A percentile compares a stretch with the other conserved stretches of the same genome.
These are phyloP conservation scores for Agriopis leucophaearia DNA, from an alignment of 2,888 invertebrate species.

Conservation along the genomic window DNA sequence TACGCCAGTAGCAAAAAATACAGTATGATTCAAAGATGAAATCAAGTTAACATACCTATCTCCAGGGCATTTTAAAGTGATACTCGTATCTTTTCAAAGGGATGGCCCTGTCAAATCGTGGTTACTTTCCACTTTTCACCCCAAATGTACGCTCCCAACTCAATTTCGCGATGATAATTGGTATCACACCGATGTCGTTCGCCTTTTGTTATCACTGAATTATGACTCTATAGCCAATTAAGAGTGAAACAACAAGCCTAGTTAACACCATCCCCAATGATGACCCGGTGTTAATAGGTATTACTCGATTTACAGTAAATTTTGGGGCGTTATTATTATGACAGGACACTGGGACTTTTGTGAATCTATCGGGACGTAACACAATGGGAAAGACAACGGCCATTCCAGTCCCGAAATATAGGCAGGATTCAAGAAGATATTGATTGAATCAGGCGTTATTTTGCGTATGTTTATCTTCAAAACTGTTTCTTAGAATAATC, in stretches of 20 bases:
- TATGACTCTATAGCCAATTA: constrained; percentile 75
- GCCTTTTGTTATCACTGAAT: constrained; percentile 75
- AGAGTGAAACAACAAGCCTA: constrained; percentile 61
- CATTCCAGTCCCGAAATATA: constrained; percentile 5
- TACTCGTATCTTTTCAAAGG: constrained; percentile 4
- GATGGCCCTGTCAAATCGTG: constrained; percentile 8
- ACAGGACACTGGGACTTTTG: constrained; percentile 21
- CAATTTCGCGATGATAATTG: constrained; percentile 78
- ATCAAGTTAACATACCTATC: constrained; percentile 12
- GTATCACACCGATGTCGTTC: constrained; percentile 71
- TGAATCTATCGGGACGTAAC: constrained; percentile 15
- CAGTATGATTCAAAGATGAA: constrained; percentile 5
- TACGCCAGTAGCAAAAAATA: constrained; percentile 3
- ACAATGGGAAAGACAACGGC: constrained; percentile 9
- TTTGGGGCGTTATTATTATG: constrained; percentile 28
- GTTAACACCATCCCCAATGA: constrained; percentile 56
- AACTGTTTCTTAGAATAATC: too few species aligned
- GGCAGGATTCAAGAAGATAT: neutral
- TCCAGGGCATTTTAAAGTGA: constrained; percentile 5
- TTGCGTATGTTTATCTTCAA: too few species aligned
- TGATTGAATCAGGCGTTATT: too few species aligned
- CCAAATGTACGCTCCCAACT: constrained; percentile 53
- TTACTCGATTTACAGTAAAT: constrained; percentile 39
- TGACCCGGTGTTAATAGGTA: constrained; percentile 46
- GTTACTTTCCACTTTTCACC: constrained; percentile 12